Base-by-base conservation (phyloP, 2,113 vertebrate genomes). In the Melanerpes formicivorus region DNA sequence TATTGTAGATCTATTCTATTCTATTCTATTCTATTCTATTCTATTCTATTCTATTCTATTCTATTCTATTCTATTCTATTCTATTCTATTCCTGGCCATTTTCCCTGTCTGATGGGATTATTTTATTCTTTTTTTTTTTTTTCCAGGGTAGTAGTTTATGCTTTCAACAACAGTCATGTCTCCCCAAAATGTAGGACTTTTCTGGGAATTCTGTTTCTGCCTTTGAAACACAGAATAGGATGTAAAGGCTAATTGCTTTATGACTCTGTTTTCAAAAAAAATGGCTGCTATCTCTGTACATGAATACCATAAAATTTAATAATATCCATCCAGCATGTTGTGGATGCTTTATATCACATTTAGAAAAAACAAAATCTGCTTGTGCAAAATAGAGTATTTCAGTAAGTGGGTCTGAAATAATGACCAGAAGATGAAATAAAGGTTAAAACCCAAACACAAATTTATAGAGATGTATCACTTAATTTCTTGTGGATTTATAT, bases 271-370 rank as follows among this genome's bases (percentile, higher is more conserved):
- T 62, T 74, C 83, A 77, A 37, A 34, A 87, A 91, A 90, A 92
- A 80, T 73, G n/a, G 50, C 13, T 73, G 21, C 18, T 92, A 32
- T 92, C 74, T 92, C n/a, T 83, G 29, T 87, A 80, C 17, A 56
- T 23, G 19, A 44, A 59, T 74, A 87, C 14, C 34, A 71, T 82
- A 79, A 95, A 95, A 91, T 46, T 63, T 92, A 85, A 90, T 95
- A 88, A 87, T 18, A 84, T 73, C 46, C 21, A 59, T 76, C 42
- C 19, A 42, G 67, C 18, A 18, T 77, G 84, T 78, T 85, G 14
- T 70, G 46, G 34, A 84, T 48, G 46, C 29, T 89, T 84, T 63
- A 79, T 44, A 80, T 63, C 18, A 46, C 17, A 69, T 23, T 52
- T 40, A 40, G 40, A 5, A 84, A 92, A 71, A 72, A 48, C 37